Conservation (phyloP, 2,888 invertebrate genomes). For the Standfussiana lucernea region DNA sequence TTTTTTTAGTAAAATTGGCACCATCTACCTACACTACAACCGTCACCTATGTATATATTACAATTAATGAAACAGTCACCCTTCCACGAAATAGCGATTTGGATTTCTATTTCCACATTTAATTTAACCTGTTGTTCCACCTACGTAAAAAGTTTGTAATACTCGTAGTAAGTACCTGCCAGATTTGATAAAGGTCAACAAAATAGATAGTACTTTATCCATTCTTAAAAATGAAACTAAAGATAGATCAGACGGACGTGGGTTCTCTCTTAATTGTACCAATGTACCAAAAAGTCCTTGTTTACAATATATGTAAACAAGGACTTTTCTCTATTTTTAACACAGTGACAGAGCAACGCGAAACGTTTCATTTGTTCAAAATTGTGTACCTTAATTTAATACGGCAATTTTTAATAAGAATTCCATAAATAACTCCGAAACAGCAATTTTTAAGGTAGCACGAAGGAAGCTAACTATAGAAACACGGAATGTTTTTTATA, state of each 20-base stretch:
- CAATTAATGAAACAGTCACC: not conserved
- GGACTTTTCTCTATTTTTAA: not conserved
- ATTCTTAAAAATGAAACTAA: not conserved
- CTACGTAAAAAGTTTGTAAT: not conserved
- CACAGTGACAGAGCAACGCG: not conserved
- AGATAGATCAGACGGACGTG: not conserved
- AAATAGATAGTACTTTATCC: not conserved
- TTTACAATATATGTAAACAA: not conserved
- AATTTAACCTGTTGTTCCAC: not conserved
- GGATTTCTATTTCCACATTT: not conserved
- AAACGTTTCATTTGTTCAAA: conserved; percentile 8
- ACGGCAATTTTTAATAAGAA: conserved; percentile 16
- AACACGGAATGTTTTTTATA: conserved; percentile 14
- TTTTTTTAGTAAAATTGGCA: not conserved
- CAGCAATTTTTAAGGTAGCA: conserved; percentile 5
- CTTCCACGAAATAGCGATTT: not conserved
- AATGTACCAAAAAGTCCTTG: no score
- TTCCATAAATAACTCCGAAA: not conserved
- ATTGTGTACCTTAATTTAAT: not conserved
- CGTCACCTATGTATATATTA: not conserved
- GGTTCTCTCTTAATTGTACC: not conserved
- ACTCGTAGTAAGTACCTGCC: not conserved
- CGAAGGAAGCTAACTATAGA: not conserved
- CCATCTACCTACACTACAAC: not conserved
- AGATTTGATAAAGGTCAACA: not conserved